Evolutionary conservation across 2,888 invertebrate species (phyloP).

Genomic region (Drosophila cracens): DNA sequence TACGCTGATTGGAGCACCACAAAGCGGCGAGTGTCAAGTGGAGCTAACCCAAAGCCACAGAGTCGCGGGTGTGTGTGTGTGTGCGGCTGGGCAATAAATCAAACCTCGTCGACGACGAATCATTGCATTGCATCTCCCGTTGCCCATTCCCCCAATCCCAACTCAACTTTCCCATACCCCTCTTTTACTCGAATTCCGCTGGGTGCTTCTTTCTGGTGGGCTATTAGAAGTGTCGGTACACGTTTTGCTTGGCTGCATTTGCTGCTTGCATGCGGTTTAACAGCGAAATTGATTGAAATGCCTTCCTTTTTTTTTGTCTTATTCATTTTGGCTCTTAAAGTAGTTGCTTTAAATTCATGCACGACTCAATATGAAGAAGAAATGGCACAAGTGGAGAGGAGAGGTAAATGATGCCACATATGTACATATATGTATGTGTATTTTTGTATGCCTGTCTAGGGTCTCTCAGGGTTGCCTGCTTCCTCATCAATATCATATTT

Average conservation of each 20-base stretch:
- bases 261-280: conserved; percentile 40
- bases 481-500: conserved; percentile 76
- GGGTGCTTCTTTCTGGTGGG: conserved; percentile 22
- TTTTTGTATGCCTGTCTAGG: conserved; percentile 2
- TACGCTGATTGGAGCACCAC: conserved; percentile 65
- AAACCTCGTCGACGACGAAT: conserved; percentile 48
- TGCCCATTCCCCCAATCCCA: conserved; percentile 3
- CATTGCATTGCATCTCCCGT: conserved; percentile 47
- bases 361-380: neutral
- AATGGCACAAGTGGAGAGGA: neutral
- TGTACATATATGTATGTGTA: conserved; percentile 4
- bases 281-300: conserved; percentile 50
- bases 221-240: conserved; percentile 58
- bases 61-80: conserved; percentile 30
- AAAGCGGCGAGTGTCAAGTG: conserved; percentile 66
- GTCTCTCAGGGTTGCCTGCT: conserved; percentile 44
- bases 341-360: conserved; percentile 35
- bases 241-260: conserved; percentile 52
- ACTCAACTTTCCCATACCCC: neutral
- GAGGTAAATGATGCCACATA: conserved; percentile 2
- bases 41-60: conserved; percentile 53
- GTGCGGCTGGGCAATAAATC: conserved; percentile 55
- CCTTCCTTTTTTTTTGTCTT: conserved; percentile 1
- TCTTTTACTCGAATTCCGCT: conserved; percentile 6
- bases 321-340: conserved; percentile 9